Evolutionary conservation across 1,140 invertebrate genomes (phyloP).

Genomic region (Leptopilina clavipes): DNA sequence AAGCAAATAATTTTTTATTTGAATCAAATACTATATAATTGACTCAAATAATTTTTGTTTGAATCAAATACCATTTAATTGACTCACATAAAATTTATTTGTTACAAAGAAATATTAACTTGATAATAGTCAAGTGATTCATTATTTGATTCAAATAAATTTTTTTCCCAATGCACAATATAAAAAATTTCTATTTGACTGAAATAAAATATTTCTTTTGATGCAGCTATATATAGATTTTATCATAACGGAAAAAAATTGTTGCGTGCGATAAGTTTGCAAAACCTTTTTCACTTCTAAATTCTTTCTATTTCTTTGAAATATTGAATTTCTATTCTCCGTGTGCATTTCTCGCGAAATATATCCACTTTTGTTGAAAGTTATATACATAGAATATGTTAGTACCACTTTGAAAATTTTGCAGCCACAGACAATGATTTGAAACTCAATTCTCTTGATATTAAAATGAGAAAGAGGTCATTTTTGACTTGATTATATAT

Average conservation of each 20-base stretch:
- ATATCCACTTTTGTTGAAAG: neutral
- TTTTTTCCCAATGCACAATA: too few relatives aligned
- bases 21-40: too few relatives aligned
- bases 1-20: too few relatives aligned
- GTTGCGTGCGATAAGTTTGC: neutral
- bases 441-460: neutral
- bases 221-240: neutral
- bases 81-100: too few relatives aligned
- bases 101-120: too few relatives aligned
- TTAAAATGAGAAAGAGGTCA: neutral
- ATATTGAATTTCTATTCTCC: neutral
- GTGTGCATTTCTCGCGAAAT: neutral
- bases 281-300: slow-evolving; percentile 8
- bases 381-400: neutral
- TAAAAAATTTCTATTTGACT: too few relatives aligned
- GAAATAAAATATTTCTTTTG: too few relatives aligned
- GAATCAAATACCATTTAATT: too few relatives aligned
- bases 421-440: neutral
- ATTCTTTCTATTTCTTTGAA: neutral
- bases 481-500: neutral
- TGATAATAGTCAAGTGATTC: too few relatives aligned
- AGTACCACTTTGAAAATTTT: slow-evolving; percentile 8
- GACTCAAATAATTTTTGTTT: too few relatives aligned
- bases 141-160: too few relatives aligned
- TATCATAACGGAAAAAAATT: neutral